These are phyloP conservation scores for Cephus rjabovi DNA, from an alignment of 2,888 invertebrate species.

Conservation along the genomic window DNA sequence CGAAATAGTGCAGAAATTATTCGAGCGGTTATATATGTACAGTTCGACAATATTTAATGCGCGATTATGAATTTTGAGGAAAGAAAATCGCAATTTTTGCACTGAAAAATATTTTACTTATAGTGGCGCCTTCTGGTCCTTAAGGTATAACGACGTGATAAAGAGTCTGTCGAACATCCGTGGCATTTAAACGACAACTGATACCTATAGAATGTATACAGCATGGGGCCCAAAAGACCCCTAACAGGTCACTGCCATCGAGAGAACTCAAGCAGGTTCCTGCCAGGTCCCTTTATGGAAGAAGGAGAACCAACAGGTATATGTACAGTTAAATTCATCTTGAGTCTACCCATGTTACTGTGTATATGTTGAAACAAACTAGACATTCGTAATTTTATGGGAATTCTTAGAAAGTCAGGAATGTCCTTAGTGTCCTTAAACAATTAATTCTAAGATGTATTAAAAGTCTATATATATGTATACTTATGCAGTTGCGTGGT, in stretches of 20 bases:
- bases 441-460: neutral
- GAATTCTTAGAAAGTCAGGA: neutral
- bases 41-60: neutral
- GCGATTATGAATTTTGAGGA: neutral
- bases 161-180: constrained; percentile 1
- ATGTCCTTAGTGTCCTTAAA: neutral
- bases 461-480: neutral
- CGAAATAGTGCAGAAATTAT: neutral
- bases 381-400: neutral
- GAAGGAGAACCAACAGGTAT: constrained; percentile 35
- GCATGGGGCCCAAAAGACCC: constrained; percentile 31
- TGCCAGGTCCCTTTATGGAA: constrained; percentile 47
- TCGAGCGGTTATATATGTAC: neutral
- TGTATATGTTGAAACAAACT: neutral
- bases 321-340: constrained; percentile 7
- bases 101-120: neutral
- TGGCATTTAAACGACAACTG: constrained; percentile 39
- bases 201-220: constrained; percentile 9
- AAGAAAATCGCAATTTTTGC: neutral
- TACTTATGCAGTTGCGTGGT: neutral
- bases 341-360: neutral
- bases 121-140: neutral
- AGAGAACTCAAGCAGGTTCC: constrained; percentile 47
- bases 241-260: constrained; percentile 54
- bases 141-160: neutral